Base-by-base conservation (phyloP, 1,140 invertebrate genomes). In the Acyrthosiphon pisum region DNA sequence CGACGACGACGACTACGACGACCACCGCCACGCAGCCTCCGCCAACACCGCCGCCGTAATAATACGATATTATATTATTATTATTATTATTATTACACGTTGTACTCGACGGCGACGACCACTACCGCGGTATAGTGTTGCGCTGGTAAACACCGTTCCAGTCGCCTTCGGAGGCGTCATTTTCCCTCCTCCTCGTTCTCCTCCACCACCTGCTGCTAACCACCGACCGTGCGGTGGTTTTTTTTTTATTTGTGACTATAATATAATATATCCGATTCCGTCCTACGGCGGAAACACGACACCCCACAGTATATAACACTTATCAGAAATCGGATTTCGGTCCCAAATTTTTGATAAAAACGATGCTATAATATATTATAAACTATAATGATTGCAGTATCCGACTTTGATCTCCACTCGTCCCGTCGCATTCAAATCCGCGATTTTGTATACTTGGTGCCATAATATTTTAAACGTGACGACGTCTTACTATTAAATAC, bases 61-160 rank as follows among this genome's bases (percentile, higher is more conserved):
- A 76, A 76, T 76, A 76, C 14, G 60, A 76, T 76, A 76, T 76
- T 76, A 76, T 56, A 53, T 53, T 53, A 53, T 53, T 53, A 53
- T 53, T 53, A 53, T 56, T 56, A 68, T 68, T 76, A 76, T 76
- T 76, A 76, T 76, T 76, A 76, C 60, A n/a, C 30, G 50, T 53
- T 53, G 60, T 76, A 76, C 60, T n/a, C 60, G 60, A 76, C 30
- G 14, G 60, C 41, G 84, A 20, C 84, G 26, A 86, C 84, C 84
- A 86, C 84, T 86, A 86, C 84, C 84, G 26, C 11, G 84, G 84
- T 86, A 86, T 46, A n/a, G 44, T 86, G 44, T 86, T 46, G 26
- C 30, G 11, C 11, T 26, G 41, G 22, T n/a, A 68, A 68, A 68
- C 60, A 30, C 60, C n/a, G 60, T 76, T 76, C 30, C n/a, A 26